Evolutionary conservation across 2,797 vertebrate genomes (phyloP).

Genomic region (Pseudochaenichthys georgianus): DNA sequence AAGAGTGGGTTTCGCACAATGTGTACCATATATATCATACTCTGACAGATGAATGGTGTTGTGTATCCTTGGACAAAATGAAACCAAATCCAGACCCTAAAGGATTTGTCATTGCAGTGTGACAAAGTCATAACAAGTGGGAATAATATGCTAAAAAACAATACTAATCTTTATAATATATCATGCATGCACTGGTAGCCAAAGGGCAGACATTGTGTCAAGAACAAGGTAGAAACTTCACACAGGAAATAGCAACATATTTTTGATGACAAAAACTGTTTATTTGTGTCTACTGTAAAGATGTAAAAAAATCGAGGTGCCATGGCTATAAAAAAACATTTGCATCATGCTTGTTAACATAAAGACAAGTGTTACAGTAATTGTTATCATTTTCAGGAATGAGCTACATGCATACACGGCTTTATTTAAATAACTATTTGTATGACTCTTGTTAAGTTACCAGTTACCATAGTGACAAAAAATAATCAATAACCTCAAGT

Average conservation of each 20-base stretch:
- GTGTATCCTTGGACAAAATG: constrained; percentile 54
- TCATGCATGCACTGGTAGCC: neutral
- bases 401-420: neutral
- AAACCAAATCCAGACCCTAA: constrained; percentile 48
- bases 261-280: constrained; percentile 7
- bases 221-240: neutral
- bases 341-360: neutral
- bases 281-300: neutral
- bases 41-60: constrained; percentile 57
- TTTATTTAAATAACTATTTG: neutral
- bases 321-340: neutral
- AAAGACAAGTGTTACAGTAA: neutral
- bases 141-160: constrained; percentile 21
- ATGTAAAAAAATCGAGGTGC: neutral
- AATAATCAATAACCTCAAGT: constrained; percentile 31
- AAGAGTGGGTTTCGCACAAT: constrained; percentile 55
- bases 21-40: constrained; percentile 62
- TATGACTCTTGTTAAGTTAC: neutral
- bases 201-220: neutral
- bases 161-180: constrained; percentile 29
- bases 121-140: constrained; percentile 48
- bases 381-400: neutral
- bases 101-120: constrained; percentile 43
- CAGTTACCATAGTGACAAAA: constrained; percentile 24
- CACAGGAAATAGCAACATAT: constrained; percentile 4